Percentiles rank a stretch among this genome's conserved stretches.
Evolutionary conservation across 2,113 vertebrate species (phyloP).

Genomic region (Baryphthengus martii): DNA sequence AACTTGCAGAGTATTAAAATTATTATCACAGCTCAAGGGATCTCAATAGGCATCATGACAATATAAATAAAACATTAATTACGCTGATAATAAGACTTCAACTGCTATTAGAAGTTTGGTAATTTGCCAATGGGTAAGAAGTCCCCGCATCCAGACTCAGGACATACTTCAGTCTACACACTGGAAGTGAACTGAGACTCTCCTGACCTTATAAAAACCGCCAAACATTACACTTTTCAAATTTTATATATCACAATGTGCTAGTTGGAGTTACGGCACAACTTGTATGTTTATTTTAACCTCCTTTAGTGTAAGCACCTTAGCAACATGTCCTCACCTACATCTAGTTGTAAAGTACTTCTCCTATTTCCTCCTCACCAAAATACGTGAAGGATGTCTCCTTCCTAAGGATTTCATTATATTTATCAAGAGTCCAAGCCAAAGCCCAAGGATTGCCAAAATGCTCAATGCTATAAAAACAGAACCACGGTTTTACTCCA

Average conservation of each 20-base stretch:
- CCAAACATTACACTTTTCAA: background rate
- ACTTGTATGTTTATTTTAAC: background rate
- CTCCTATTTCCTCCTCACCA: background rate
- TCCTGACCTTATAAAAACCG: too few relatives aligned
- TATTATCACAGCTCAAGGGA: background rate
- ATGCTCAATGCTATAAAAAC: background rate
- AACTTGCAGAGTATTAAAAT: background rate
- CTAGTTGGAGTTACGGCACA: accelerated
- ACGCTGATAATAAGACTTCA: background rate
- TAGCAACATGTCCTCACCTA: background rate
- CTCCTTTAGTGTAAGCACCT: background rate
- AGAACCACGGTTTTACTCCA: background rate
- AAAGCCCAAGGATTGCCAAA: background rate
- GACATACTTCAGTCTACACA: accelerated
- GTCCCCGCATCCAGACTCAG: too few relatives aligned
- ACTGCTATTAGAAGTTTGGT: background rate
- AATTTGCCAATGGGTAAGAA: background rate
- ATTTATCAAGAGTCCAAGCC: background rate
- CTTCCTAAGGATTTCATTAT: background rate
- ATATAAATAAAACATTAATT: background rate
- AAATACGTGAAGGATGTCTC: accelerated
- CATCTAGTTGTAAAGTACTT: background rate
- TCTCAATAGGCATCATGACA: background rate
- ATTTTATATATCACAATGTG: background rate
- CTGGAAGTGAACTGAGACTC: background rate